Evolutionary conservation across 2,113 vertebrate species (phyloP), one percentile per base, ranked within the genome.

Genomic region (Periophthalmodon schlosseri): DNA sequence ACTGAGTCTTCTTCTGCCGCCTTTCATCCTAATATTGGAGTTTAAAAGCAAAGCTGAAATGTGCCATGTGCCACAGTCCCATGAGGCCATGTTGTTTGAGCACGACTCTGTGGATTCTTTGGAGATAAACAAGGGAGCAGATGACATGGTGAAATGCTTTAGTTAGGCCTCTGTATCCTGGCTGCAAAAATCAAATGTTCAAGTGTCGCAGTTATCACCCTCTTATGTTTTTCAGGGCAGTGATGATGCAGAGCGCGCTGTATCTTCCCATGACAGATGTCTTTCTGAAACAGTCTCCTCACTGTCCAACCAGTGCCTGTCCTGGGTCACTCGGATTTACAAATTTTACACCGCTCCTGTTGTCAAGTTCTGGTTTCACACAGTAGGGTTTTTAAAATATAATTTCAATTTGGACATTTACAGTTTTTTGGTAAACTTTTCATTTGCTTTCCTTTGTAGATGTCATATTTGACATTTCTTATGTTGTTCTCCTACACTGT

Each of bases 351-450:
- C 88, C 0, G 95, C 98, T 63, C 98, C 98, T 5, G 97, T 99
- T 80, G 97, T 99, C 89, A 99, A 99, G 88, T 99, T 99, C 91
- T 99, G 97, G 96, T 97, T 96, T 92, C 95, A 99, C 82, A 97
- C 96, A 82, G 98, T 99, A 90, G 68, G 97, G 5, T 6, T 11
- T 69, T 15, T 47, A 72, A 7, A 71, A 16, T 61, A 47, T 50
- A n/a, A 34, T 34, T 15, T 33, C 15, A 24, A 15, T 61, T 20
- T 8, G n/a, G 5, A 65, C 9, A n/a, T 39, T 64, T 36, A 64
- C 61, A 36, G 28, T 9, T 18, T 21, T 23, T 21, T 46, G 44
- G 4, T 21, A 15, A 21, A 68, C 46, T 24, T 16, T 23, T 20
- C 13, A 36, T 24, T 52, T 28, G 1, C 5, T 34, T 70, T 84